phyloP scores from a whole-genome alignment of 2,113 vertebrate species.

The Pedionomus torquatus region DNA sequence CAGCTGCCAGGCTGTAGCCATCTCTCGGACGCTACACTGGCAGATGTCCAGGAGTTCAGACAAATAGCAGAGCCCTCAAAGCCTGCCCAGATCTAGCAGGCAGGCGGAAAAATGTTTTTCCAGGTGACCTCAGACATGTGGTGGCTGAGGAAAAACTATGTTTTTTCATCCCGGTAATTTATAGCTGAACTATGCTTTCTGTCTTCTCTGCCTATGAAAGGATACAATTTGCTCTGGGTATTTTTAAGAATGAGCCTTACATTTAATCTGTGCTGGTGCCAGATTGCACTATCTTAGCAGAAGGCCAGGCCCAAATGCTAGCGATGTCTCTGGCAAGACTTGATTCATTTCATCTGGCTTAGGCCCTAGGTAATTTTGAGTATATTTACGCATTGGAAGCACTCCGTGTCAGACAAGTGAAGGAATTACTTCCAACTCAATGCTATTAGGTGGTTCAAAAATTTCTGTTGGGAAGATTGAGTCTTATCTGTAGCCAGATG shows the following conservation, averaged over 20 bases:
- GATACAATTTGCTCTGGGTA: slow-evolving; percentile 19
- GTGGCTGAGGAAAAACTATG: neutral
- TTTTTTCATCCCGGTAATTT: neutral
- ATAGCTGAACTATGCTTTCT: slow-evolving; percentile 8
- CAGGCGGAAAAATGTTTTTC: slow-evolving; percentile 1
- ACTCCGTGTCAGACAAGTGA: neutral
- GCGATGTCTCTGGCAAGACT: slow-evolving; percentile 15
- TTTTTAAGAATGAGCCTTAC: slow-evolving; percentile 51
- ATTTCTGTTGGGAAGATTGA: neutral
- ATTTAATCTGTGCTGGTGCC: slow-evolving; percentile 32
- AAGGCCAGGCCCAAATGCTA: slow-evolving; percentile 46
- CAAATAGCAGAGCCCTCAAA: neutral
- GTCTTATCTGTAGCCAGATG: neutral
- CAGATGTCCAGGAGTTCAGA: neutral
- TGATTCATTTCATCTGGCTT: slow-evolving; percentile 34
- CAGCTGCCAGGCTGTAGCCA: neutral
- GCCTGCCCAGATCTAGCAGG: neutral
- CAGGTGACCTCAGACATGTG: neutral
- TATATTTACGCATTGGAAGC: slow-evolving; percentile 21
- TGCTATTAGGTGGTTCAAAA: neutral
- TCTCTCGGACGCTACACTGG: neutral
- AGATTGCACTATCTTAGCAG: slow-evolving; percentile 27
- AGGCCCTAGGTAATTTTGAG: slow-evolving; percentile 16
- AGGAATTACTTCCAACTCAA: slow-evolving; percentile 28
- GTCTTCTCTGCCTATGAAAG: neutral